Percentiles rank a stretch among this genome's conserved stretches.
Conservation (phyloP, 2,888 invertebrate species). For the Atherix ibis region DNA sequence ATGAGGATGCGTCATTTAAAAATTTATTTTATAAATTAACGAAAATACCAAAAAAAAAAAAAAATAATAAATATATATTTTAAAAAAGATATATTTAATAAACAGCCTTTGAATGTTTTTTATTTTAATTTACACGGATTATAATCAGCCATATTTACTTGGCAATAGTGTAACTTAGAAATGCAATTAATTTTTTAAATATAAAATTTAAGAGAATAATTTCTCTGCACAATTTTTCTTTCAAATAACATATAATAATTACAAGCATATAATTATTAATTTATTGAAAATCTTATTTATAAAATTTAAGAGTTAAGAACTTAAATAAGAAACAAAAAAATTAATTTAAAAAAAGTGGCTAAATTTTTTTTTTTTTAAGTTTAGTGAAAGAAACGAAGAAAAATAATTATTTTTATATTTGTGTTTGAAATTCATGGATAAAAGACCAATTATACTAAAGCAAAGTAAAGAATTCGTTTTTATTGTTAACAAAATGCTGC, state of each 20-base stretch:
- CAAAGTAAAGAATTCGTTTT: conserved; percentile 9
- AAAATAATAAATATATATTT: conserved; percentile 10
- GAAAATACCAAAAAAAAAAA: conserved; percentile 13
- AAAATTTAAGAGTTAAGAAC: too few species aligned
- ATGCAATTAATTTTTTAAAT: too few species aligned
- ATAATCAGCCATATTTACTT: conserved; percentile 3
- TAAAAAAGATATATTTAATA: not conserved
- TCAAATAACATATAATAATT: too few species aligned
- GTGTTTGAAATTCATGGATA: conserved; percentile 3
- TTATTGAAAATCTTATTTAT: too few species aligned
- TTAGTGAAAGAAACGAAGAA: not conserved
- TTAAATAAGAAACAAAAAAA: too few species aligned
- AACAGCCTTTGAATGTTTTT: conserved; percentile 3
- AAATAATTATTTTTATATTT: too few species aligned
- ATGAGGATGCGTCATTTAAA: not conserved
- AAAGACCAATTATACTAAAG: conserved; percentile 3
- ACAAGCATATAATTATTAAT: too few species aligned
- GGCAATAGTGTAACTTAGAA: conserved; percentile 4
- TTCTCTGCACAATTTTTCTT: too few species aligned
- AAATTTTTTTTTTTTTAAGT: conserved; percentile 4
- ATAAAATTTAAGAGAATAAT: too few species aligned
- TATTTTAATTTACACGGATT: conserved; percentile 1
- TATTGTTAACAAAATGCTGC: conserved; percentile 44
- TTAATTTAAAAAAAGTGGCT: conserved; percentile 6
- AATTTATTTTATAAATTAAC: conserved; percentile 9